Conservation (phyloP, 2,797 vertebrate species). For the Enteromius treurensis region DNA sequence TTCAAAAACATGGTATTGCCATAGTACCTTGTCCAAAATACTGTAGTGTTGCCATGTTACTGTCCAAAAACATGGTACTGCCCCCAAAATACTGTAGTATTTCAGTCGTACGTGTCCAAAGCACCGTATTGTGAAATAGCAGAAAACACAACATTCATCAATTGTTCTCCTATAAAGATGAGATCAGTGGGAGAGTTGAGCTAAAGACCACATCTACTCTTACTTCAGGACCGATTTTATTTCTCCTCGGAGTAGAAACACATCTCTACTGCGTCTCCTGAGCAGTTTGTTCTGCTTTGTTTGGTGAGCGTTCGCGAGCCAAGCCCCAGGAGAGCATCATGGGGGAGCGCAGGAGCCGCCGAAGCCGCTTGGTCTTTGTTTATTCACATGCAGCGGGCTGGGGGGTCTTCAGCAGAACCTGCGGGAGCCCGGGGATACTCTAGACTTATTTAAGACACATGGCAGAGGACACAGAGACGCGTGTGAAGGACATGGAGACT, state of each 20-base stretch:
- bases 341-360: conserved; percentile 15
- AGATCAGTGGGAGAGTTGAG: neutral
- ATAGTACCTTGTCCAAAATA: neutral
- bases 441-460: conserved; percentile 17
- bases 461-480: neutral
- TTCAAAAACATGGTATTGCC: neutral
- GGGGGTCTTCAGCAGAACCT: conserved; percentile 38
- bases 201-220: neutral
- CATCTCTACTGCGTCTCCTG: neutral
- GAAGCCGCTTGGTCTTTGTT: conserved; percentile 47
- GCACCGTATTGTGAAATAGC: neutral
- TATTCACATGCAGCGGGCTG: conserved; percentile 47
- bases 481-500: neutral
- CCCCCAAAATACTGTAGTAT: neutral
- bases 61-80: neutral
- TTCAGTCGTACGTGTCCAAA: neutral
- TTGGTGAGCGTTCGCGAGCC: conserved; percentile 37
- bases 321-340: conserved; percentile 40
- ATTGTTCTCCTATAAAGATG: neutral
- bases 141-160: neutral
- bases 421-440: conserved; percentile 7
- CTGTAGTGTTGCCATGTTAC: neutral
- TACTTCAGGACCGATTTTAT: neutral
- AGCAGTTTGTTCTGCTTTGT: conserved; percentile 23
- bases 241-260: neutral